phyloP scores from a whole-genome alignment of 2,888 invertebrate genomes.

The Loripinus fragilis region DNA sequence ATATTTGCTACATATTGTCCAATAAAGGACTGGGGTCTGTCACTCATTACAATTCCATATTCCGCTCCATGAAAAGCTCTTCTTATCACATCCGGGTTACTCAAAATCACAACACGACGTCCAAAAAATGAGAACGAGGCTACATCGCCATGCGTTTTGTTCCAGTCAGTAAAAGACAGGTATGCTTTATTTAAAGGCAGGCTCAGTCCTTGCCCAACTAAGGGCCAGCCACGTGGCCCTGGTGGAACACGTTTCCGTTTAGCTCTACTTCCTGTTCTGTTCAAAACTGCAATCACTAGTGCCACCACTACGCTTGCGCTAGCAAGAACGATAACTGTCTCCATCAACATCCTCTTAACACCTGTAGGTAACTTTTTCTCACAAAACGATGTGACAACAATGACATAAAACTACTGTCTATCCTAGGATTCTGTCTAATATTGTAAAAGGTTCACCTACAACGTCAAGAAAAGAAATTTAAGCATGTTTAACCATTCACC shows the following conservation, averaged over 20 bases:
- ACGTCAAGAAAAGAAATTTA: too few species aligned
- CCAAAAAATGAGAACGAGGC: conserved; percentile 49
- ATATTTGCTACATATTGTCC: conserved; percentile 46
- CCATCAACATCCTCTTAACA: conserved; percentile 9
- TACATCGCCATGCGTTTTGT: conserved; percentile 51
- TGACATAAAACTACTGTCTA: too few species aligned
- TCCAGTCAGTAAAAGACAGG: conserved; percentile 52
- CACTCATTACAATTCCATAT: conserved; percentile 31
- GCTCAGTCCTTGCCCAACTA: conserved; percentile 47
- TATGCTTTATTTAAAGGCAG: conserved; percentile 51
- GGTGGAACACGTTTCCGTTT: conserved; percentile 31
- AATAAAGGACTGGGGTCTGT: conserved; percentile 54
- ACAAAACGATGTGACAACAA: too few species aligned
- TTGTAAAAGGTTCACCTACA: too few species aligned
- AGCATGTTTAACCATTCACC: too few species aligned
- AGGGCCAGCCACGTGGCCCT: conserved; percentile 47
- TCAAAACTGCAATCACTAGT: conserved; percentile 1
- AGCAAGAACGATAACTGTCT: conserved; percentile 20
- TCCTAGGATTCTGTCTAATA: too few species aligned
- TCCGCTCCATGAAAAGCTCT: conserved; percentile 43
- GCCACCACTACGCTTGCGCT: conserved; percentile 23
- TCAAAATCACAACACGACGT: conserved; percentile 43
- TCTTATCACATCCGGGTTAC: conserved; percentile 41
- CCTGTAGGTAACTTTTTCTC: too few species aligned
- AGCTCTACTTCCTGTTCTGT: not conserved